phyloP scores from a whole-genome alignment of 2,797 vertebrate genomes.

The Setipinna tenuifilis region DNA sequence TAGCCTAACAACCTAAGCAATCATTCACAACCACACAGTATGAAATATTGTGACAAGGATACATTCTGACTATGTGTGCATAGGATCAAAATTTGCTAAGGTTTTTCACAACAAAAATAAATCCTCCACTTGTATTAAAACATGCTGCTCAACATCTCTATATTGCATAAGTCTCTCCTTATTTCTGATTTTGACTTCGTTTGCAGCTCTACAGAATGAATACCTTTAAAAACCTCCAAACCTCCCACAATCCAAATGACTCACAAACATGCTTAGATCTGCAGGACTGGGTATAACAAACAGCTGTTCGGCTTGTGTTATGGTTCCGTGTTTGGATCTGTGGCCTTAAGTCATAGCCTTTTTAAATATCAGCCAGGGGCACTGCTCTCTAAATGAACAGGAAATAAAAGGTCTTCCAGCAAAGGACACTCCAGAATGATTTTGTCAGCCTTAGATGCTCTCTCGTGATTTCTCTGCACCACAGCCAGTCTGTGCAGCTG shows the following conservation, averaged over 20 bases:
- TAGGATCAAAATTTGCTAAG: background rate
- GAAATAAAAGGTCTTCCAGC: conserved; percentile 45
- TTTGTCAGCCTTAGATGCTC: conserved; percentile 46
- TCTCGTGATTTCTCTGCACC: conserved; percentile 39
- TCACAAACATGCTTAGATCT: background rate
- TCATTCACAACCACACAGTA: background rate
- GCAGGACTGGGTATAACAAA: background rate
- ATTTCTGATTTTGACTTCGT: background rate
- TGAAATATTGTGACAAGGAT: background rate
- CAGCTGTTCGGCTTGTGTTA: background rate
- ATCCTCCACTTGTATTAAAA: background rate
- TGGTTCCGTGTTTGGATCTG: background rate
- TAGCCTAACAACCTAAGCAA: background rate
- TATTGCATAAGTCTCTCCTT: background rate
- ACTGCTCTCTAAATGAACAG: conserved; percentile 37
- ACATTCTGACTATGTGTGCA: background rate
- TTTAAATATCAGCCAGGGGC: conserved; percentile 31
- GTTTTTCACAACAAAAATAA: background rate
- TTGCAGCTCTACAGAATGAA: background rate
- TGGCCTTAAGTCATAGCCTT: background rate
- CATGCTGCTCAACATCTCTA: background rate
- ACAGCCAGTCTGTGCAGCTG: conserved; percentile 40
- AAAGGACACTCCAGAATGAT: conserved; percentile 42
- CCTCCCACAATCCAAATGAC: background rate
- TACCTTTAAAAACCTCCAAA: background rate